Percentiles rank a stretch among this genome's conserved stretches.
These are phyloP conservation scores for Callimorpha dominula DNA, from an alignment of 2,888 invertebrate species.

Conservation along the genomic window DNA sequence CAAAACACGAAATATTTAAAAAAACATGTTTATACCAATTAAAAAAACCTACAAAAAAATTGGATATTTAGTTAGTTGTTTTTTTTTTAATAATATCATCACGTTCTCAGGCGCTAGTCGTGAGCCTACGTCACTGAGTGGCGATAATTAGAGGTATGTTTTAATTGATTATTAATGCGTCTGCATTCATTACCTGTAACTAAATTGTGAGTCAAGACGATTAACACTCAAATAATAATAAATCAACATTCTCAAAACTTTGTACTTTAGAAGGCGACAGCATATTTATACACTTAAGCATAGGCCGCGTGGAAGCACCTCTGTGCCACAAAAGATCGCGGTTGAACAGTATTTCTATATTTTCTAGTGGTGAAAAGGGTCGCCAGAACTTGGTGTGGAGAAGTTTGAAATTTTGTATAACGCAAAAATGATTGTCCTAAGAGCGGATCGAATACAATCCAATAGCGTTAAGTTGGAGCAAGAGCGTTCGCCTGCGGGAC, in stretches of 20 bases:
- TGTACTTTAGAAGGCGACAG: no score
- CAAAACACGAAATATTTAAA: slow-evolving; percentile 26
- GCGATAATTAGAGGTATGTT: slow-evolving; percentile 36
- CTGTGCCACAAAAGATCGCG: no score
- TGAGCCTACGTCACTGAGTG: slow-evolving; percentile 35
- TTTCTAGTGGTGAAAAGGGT: no score
- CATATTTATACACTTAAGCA: no score
- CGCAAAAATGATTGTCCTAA: no score
- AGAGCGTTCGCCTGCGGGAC: no score
- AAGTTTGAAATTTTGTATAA: no score
- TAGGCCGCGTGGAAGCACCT: no score
- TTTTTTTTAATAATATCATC: slow-evolving; percentile 3
- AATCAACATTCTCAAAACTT: neutral
- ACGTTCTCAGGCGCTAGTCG: slow-evolving; percentile 15
- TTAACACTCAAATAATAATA: slow-evolving; percentile 1
- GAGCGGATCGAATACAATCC: no score
- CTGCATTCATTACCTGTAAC: slow-evolving; percentile 9
- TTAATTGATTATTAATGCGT: slow-evolving; percentile 41
- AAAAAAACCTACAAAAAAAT: slow-evolving; percentile 19
- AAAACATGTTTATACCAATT: slow-evolving; percentile 1
- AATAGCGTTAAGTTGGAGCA: no score
- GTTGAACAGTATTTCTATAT: no score
- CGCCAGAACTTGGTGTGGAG: no score
- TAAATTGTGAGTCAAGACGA: neutral
- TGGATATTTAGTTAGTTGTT: neutral